These are phyloP conservation scores for Drosophila suboccidentalis DNA, from an alignment of 2,888 invertebrate species.

Conservation along the genomic window DNA sequence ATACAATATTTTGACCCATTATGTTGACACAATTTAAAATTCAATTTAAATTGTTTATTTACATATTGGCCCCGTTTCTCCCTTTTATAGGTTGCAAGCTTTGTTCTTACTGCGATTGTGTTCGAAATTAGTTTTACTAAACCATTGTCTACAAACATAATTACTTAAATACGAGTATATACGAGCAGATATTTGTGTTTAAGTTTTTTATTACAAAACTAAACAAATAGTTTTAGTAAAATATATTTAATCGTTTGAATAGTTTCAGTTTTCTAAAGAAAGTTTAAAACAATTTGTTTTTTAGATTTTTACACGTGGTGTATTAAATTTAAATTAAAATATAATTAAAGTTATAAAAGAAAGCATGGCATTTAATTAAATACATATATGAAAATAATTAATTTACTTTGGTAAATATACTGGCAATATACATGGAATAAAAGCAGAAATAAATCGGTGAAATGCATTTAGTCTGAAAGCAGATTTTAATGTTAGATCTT, in stretches of 20 bases:
- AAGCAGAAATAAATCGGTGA: too few species aligned
- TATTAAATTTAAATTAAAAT: too few species aligned
- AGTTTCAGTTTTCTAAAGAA: background rate
- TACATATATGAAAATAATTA: too few species aligned
- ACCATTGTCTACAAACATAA: conserved; percentile 46
- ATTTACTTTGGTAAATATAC: too few species aligned
- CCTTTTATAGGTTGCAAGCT: background rate
- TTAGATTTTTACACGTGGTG: too few species aligned
- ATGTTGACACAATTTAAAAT: conserved; percentile 73
- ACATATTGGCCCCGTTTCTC: conserved; percentile 37
- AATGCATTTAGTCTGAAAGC: too few species aligned
- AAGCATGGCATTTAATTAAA: too few species aligned
- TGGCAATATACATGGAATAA: too few species aligned
- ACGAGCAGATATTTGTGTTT: background rate
- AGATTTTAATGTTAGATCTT: too few species aligned
- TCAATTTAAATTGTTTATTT: conserved; percentile 71
- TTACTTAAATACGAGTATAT: conserved; percentile 24
- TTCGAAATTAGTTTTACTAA: conserved; percentile 48
- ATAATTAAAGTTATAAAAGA: too few species aligned
- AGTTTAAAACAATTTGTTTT: too few species aligned
- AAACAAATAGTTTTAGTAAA: background rate
- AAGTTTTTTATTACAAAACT: background rate
- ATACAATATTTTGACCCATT: conserved; percentile 65
- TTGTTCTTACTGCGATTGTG: conserved; percentile 36
- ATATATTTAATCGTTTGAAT: background rate